Base-by-base conservation (phyloP, 2,797 vertebrate genomes). In the Alfaro cultratus region DNA sequence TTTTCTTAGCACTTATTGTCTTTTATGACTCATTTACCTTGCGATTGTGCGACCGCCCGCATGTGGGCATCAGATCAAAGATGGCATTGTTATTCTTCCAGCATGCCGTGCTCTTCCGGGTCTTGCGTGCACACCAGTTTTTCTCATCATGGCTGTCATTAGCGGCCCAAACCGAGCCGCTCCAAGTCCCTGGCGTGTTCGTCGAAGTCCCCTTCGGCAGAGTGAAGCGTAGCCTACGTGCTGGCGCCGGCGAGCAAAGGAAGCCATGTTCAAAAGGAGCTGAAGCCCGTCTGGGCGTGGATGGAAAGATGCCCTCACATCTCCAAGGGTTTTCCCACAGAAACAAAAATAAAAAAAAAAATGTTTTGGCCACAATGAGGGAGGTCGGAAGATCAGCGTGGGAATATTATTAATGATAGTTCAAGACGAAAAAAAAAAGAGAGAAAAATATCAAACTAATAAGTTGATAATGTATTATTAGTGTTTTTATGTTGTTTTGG, bases 51-150 rank as follows among this genome's bases (percentile, higher is more conserved):
- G 75, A 36, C 39, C 51, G 49, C 16, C 15, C 75, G 73, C 57
- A 21, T 77, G 78, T 80, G 91, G 89, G 90, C 91, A 93, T 89
- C 29, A 92, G 91, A 94, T 94, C 93, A 94, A 94, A 94, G 89
- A 90, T 94, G 92, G 88, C 89, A 94, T 94, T 94, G 93, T 94
- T 71, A 4, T 92, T 93, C 75, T 21, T 39, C 84, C 71, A 83
- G 8, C 83, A 87, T 82, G 74, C 81, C 47, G 85, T 80, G 81
- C 43, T 84, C 79, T 80, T 83, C 82, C 85, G 82, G 80, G 83
- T 83, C 75, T 82, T n/a, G 62, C 23, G 34, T 1, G 23, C 81
- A 81, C 76, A 93, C 80, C 91, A 75, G 93, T 78, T 94, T 92
- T 92, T 91, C 93, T 93, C 94, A 93, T 94, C 85, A 94, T 11